phyloP scores from a whole-genome alignment of 2,113 vertebrate genomes.

The Piaya cayana region DNA sequence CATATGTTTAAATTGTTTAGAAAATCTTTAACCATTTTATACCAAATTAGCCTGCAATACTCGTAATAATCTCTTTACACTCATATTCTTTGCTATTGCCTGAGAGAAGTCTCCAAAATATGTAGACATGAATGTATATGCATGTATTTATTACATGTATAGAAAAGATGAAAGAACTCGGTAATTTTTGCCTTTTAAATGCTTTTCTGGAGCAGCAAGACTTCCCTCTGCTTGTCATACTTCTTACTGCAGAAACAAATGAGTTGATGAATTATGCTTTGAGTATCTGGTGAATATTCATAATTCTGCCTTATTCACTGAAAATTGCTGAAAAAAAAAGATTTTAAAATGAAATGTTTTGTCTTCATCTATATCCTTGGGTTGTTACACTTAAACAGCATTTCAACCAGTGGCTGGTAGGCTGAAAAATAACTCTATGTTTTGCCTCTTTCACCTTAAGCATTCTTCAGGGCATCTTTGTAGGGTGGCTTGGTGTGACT shows the following conservation, averaged over 20 bases:
- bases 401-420: background rate
- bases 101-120: background rate
- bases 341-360: background rate
- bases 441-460: background rate
- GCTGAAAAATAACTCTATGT: background rate
- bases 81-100: background rate
- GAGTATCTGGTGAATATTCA: background rate
- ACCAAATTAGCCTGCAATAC: background rate
- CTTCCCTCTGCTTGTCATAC: conserved; percentile 2
- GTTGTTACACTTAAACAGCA: background rate
- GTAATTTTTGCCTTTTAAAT: background rate
- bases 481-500: background rate
- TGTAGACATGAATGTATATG: background rate
- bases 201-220: background rate
- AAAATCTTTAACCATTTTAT: conserved; percentile 12
- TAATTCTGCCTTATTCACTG: background rate
- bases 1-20: background rate
- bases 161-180: background rate
- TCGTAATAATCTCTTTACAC: background rate
- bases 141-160: background rate
- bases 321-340: conserved; percentile 9
- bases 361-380: background rate
- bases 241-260: conserved; percentile 21
- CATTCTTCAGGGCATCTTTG: background rate
- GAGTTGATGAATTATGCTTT: conserved; percentile 23